Percentiles rank a stretch among this genome's conserved stretches.
phyloP scores from a whole-genome alignment of 2,888 invertebrate species.

The Hydraecia micacea region DNA sequence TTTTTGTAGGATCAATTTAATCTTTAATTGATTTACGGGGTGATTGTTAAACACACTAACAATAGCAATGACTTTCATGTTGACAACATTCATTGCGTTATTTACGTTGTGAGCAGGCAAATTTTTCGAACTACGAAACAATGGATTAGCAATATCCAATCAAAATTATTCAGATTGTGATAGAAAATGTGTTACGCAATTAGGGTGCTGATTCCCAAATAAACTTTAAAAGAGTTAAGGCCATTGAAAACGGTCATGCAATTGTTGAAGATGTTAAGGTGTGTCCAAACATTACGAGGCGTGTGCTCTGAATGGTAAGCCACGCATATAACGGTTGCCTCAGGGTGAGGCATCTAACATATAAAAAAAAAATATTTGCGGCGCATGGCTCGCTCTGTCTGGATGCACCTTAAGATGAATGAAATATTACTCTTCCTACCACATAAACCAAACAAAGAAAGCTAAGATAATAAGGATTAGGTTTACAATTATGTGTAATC shows the following conservation, averaged over 20 bases:
- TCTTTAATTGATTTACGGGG: neutral
- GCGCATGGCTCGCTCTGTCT: neutral
- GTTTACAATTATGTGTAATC: neutral
- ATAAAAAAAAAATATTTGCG: neutral
- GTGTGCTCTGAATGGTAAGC: neutral
- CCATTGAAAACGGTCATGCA: neutral
- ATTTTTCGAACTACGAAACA: neutral
- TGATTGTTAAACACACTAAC: no score
- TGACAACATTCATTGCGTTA: neutral
- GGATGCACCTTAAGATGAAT: neutral
- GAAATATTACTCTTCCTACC: neutral
- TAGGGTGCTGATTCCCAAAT: neutral
- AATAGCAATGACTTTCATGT: no score
- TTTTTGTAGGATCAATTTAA: neutral
- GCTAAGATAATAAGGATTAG: neutral
- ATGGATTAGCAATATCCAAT: no score
- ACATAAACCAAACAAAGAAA: neutral
- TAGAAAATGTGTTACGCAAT: no score
- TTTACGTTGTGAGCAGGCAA: neutral
- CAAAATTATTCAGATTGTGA: no score
- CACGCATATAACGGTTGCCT: neutral
- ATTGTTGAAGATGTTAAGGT: neutral
- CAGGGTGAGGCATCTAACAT: neutral
- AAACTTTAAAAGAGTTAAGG: neutral
- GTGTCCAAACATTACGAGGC: neutral